phyloP scores from a whole-genome alignment of 92 coral and sea anemone genomes.

The Epizoanthus rinbou region DNA sequence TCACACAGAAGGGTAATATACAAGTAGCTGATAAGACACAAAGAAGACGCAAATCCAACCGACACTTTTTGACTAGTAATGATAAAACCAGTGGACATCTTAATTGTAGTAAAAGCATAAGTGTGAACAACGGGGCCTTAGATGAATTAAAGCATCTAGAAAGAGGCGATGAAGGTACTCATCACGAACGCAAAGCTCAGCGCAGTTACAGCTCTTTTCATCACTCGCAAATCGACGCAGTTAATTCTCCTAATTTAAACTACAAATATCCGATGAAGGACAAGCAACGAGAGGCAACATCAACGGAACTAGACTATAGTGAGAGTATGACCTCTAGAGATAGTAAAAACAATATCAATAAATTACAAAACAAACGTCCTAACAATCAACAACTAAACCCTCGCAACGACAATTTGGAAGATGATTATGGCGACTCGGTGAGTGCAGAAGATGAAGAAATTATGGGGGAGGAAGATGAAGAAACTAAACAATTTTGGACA shows the following conservation, averaged over 20 bases:
- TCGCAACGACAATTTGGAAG: background rate
- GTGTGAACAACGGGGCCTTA: background rate
- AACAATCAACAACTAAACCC: background rate
- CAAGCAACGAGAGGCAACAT: background rate
- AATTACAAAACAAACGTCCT: background rate
- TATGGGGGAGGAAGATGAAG: slow-evolving; percentile 35
- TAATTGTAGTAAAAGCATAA: background rate
- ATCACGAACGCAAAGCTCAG: background rate
- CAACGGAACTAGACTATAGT: background rate
- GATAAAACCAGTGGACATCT: background rate
- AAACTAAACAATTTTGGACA: background rate
- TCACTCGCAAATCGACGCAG: background rate
- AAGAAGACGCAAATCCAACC: background rate
- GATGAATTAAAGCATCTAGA: background rate
- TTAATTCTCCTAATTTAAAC: background rate
- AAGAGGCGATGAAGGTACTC: background rate
- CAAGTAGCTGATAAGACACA: background rate
- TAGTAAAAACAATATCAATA: background rate
- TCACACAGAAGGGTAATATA: background rate
- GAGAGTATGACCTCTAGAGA: too few relatives aligned
- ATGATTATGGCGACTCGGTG: background rate
- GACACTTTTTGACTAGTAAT: background rate
- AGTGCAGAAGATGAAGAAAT: slow-evolving; percentile 36
- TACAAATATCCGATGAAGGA: background rate
- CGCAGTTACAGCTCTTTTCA: background rate